phyloP scores from a whole-genome alignment of 2,888 invertebrate species.

The Gymnocheta viridis region DNA sequence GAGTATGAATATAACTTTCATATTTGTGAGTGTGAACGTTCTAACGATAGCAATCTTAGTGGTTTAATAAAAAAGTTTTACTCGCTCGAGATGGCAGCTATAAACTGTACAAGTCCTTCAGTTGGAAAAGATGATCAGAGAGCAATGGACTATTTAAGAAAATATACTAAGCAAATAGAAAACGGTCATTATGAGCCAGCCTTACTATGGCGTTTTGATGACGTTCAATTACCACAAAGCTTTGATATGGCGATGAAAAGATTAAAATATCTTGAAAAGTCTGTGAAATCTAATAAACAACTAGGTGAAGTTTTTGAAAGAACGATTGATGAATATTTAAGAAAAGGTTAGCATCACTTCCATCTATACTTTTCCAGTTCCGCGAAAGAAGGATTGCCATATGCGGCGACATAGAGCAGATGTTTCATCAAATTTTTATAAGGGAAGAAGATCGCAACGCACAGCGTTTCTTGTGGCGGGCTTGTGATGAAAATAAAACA shows the following conservation, averaged over 20 bases:
- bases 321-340: conserved; percentile 27
- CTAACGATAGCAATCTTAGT: too few relatives aligned
- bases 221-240: conserved; percentile 15
- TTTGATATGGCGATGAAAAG: conserved; percentile 44
- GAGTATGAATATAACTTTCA: too few relatives aligned
- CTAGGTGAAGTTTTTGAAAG: conserved; percentile 15
- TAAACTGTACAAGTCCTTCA: background rate
- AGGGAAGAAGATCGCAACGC: conserved; percentile 3
- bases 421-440: conserved; percentile 42
- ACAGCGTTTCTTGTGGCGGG: background rate
- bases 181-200: too few relatives aligned
- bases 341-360: conserved; percentile 54
- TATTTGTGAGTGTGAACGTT: too few relatives aligned
- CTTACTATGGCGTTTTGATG: conserved; percentile 45
- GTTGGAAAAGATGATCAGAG: conserved; percentile 35
- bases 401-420: conserved; percentile 67
- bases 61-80: conserved; percentile 16
- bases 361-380: conserved; percentile 63
- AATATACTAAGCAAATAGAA: conserved; percentile 34
- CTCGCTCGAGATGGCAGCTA: conserved; percentile 4
- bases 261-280: conserved; percentile 26
- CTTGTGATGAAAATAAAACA: background rate
- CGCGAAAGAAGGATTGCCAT: conserved; percentile 52
- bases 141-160: conserved; percentile 27
- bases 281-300: conserved; percentile 4